Percentiles rank a stretch among this genome's conserved stretches.
Evolutionary conservation across 2,888 invertebrate species (phyloP).

Genomic region (Heteropelma amictum): DNA sequence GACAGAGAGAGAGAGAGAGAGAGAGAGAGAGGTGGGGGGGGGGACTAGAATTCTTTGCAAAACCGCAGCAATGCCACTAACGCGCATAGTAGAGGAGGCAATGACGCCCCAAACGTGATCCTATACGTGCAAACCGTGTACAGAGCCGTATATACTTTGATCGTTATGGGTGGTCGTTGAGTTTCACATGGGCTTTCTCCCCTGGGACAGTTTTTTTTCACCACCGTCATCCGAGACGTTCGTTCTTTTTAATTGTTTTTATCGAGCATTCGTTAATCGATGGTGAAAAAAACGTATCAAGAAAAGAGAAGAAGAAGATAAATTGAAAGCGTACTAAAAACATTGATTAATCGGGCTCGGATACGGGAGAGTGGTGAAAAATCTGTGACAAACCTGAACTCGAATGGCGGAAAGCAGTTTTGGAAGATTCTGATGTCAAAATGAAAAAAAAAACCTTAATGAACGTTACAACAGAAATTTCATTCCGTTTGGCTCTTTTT

Average conservation of each 20-base stretch:
- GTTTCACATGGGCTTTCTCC: conserved; percentile 49
- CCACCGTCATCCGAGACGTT: not conserved
- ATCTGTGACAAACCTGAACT: conserved; percentile 20
- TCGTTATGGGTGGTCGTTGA: conserved; percentile 37
- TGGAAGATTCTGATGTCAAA: no score
- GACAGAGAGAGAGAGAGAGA: not conserved
- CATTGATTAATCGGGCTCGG: conserved; percentile 48
- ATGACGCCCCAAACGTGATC: conserved; percentile 19
- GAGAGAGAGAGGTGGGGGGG: not conserved
- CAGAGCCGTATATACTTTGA: conserved; percentile 3
- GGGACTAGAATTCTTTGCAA: conserved; percentile 10
- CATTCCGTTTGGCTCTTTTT: no score
- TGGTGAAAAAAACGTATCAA: not conserved
- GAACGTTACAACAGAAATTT: no score
- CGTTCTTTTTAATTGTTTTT: conserved; percentile 1
- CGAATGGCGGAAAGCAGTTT: not conserved
- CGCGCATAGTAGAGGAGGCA: conserved; percentile 16
- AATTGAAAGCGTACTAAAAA: conserved; percentile 27
- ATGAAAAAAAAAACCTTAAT: no score
- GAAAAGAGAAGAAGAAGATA: conserved; percentile 8
- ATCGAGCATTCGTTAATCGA: conserved; percentile 6
- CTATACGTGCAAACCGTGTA: not conserved
- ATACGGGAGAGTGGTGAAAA: conserved; percentile 36
- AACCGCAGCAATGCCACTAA: conserved; percentile 36
- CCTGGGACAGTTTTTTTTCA: conserved; percentile 27